Evolutionary conservation across 2,888 invertebrate genomes (phyloP).

Genomic region (Noctua janthina): DNA sequence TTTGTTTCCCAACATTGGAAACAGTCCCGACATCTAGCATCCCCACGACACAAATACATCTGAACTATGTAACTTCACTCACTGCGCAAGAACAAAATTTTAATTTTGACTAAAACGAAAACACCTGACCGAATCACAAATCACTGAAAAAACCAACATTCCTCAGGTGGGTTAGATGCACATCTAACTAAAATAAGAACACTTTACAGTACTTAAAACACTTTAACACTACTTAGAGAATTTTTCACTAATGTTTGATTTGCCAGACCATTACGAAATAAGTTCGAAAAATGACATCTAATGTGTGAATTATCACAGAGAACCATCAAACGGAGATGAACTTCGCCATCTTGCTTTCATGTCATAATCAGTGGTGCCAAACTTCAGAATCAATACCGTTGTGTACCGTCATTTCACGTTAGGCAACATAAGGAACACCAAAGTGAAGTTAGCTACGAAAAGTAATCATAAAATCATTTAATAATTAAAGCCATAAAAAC

Average conservation of each 20-base stretch:
- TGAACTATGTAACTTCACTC: conserved; percentile 88
- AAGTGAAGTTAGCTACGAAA: conserved; percentile 67
- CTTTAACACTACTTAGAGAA: conserved; percentile 75
- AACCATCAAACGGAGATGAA: conserved; percentile 89
- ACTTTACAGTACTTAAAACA: conserved; percentile 77
- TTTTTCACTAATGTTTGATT: conserved; percentile 76
- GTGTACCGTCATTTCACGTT: conserved; percentile 71
- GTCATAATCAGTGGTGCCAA: conserved; percentile 85
- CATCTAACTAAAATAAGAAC: conserved; percentile 76
- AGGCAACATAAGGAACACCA: conserved; percentile 75
- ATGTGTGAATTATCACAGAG: conserved; percentile 85
- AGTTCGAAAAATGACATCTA: conserved; percentile 84
- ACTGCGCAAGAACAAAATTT: conserved; percentile 90
- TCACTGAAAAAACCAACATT: conserved; percentile 92
- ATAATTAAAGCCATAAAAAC: not conserved
- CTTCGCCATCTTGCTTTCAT: conserved; percentile 90
- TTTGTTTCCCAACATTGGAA: conserved; percentile 90
- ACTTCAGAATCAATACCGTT: conserved; percentile 73
- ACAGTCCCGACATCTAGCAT: conserved; percentile 89
- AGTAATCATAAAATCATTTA: too few species aligned
- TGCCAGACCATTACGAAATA: conserved; percentile 81
- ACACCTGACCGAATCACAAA: conserved; percentile 91
- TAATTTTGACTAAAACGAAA: conserved; percentile 88
- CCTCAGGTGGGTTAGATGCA: conserved; percentile 91
- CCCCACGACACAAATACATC: conserved; percentile 89